Evolutionary conservation across 2,797 vertebrate genomes (phyloP).

Genomic region (Pipistrellus pygmaeus): DNA sequence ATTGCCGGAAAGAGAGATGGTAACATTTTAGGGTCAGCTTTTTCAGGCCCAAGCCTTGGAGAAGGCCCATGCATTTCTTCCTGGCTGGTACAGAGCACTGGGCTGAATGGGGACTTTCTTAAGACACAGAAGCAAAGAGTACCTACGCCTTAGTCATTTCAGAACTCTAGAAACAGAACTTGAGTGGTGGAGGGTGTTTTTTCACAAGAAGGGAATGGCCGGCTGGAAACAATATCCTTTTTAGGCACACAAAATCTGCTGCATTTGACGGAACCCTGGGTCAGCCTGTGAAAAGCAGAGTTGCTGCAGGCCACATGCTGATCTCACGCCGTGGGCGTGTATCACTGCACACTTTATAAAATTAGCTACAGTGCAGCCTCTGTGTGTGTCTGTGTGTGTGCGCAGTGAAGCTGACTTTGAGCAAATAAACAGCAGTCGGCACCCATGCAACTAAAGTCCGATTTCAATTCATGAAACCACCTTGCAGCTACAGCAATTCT

Average conservation of each 20-base stretch:
- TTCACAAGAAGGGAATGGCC: conserved; percentile 22
- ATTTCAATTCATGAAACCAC: conserved; percentile 67
- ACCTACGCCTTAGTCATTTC: neutral
- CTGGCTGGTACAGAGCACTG: neutral
- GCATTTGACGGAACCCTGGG: conserved; percentile 43
- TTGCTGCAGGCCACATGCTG: conserved; percentile 53
- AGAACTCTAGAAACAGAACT: conserved; percentile 37
- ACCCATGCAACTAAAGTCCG: conserved; percentile 56
- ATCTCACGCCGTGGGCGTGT: neutral
- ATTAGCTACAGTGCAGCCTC: neutral
- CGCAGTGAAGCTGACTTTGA: neutral
- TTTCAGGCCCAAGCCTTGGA: neutral
- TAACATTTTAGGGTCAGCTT: conserved; percentile 11
- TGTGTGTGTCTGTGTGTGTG: neutral
- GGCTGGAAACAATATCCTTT: conserved; percentile 59
- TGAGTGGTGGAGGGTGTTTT: neutral
- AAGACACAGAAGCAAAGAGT: conserved; percentile 6
- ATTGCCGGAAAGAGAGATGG: conserved; percentile 13
- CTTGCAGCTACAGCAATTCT: conserved; percentile 6
- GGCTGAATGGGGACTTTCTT: neutral
- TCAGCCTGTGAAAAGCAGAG: conserved; percentile 52
- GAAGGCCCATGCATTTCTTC: neutral
- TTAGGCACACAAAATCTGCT: conserved; percentile 23
- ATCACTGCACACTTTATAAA: conserved; percentile 61
- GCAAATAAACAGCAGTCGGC: conserved; percentile 59